Base-by-base conservation (phyloP, 2,113 vertebrate species). In the Xiphophorus maculatus region DNA sequence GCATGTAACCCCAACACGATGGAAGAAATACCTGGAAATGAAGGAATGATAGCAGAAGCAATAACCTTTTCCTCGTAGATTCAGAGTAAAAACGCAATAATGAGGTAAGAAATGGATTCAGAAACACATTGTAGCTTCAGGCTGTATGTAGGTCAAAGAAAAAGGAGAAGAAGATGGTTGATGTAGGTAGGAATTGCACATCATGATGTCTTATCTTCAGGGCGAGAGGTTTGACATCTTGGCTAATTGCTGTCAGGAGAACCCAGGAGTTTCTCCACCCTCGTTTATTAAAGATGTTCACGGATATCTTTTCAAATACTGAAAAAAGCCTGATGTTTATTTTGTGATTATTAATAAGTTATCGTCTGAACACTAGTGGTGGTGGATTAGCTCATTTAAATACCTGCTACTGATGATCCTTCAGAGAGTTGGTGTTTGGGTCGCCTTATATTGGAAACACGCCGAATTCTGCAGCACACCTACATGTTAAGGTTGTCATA, bases 131-230 rank as follows among this genome's bases (percentile, higher is more conserved):
- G 66, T 63, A 35, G 69, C 35, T 62, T 30, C 67, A 58, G 75
- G 64, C 80, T 66, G 69, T 75, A 84, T 22, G 60, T 64, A 54
- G n/a, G 66, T 80, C 80, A 87, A 89, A 90, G 87, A 85, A 75
- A 73, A 71, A 17, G 2, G 35, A 72, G 66, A 60, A 54, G 17
- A 32, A 40, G 74, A 27, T 48, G 22, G 15, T 19, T 22, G 51
- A 11, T 54, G 19, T 54, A 25, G 25, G 60, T 29, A 63, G 30
- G 4, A 29, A 51, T 84, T 83, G 80, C 66, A 66, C 63, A 65
- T 37, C 78, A 22, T 63, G 65, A 69, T 80, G 79, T 37, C 33
- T 0, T 35, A 54, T 63, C 67, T 51, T 75, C 5, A n/a, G 27
- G 35, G 32, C 42, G 9, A 11, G 44, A 30, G 37, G 32, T 22